Conservation (phyloP, 2,888 invertebrate genomes). For the Cybosia mesomella region DNA sequence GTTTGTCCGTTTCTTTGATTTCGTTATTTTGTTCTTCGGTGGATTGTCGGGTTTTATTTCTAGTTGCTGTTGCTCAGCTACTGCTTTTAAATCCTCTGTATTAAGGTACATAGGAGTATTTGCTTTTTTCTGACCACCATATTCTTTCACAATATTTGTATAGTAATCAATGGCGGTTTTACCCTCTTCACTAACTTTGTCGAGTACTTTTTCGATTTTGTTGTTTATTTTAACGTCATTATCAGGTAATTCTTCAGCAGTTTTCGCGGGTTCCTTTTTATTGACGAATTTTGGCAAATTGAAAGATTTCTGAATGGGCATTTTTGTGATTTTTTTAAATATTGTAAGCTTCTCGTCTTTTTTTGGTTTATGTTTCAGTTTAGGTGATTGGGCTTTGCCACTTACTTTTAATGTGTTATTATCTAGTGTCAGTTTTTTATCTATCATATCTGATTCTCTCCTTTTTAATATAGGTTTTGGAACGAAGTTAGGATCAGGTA, state of each 20-base stretch:
- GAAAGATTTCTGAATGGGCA: slow-evolving; percentile 74
- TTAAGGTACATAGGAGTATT: slow-evolving; percentile 87
- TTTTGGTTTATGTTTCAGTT: slow-evolving; percentile 60
- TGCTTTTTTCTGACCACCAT: slow-evolving; percentile 85
- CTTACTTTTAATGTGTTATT: slow-evolving; percentile 48
- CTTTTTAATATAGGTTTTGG: slow-evolving; percentile 94
- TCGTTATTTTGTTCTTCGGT: slow-evolving; percentile 50
- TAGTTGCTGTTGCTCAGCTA: slow-evolving; percentile 83
- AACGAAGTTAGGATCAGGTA: slow-evolving; percentile 90
- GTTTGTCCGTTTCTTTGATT: slow-evolving; percentile 57
- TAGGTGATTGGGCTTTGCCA: slow-evolving; percentile 55
- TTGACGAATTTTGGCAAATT: slow-evolving; percentile 73
- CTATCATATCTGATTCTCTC: slow-evolving; percentile 67
- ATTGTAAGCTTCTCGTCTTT: slow-evolving; percentile 75
- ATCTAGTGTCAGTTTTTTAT: slow-evolving; percentile 48
- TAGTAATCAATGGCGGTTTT: slow-evolving; percentile 92
- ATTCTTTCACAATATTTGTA: slow-evolving; percentile 92
- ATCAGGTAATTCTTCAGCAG: slow-evolving; percentile 45
- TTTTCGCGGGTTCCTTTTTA: slow-evolving; percentile 73
- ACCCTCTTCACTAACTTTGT: slow-evolving; percentile 88
- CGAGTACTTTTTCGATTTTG: slow-evolving; percentile 61
- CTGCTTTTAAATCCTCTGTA: slow-evolving; percentile 88
- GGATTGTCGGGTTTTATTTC: slow-evolving; percentile 61
- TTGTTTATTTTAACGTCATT: slow-evolving; percentile 52
- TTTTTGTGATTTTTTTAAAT: slow-evolving; percentile 79